Evolutionary conservation across 1,140 invertebrate species (phyloP), one percentile per base, ranked within the genome.

Genomic region (Pseudomyrmex flavicornis): DNA sequence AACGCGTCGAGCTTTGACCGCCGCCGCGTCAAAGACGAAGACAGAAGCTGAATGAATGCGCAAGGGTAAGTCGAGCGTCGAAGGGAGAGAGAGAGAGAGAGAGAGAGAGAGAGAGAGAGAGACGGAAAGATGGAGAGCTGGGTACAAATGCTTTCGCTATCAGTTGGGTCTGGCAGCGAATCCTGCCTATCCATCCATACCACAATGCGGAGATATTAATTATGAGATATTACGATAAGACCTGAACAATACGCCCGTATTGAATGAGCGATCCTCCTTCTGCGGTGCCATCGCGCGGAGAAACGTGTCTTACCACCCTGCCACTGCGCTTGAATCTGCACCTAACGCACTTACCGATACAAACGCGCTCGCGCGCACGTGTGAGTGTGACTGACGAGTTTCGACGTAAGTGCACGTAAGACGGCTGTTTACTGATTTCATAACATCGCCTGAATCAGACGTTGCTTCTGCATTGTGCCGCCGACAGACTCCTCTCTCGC

Each of bases 201-300:
- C 88, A 94, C 94, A 94, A 94, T 94, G 93, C 93, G 84, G 92
- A 91, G 93, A 94, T 94, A 94, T 94, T 94, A 94, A 94, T 94
- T 94, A 94, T 93, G 93, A 94, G 93, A 94, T 94, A 94, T 94
- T 94, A 94, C 92, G 94, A 94, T 94, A 94, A 94, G 94, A 93
- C 89, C 86, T 68, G 93, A 94, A 94, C 94, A 94, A 94, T 94
- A 93, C 93, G 76, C 94, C 93, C 94, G 91, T 94, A 94, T 94
- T 94, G 93, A 94, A 94, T 94, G 91, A 93, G 90, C 92, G 91
- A 93, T 91, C 90, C 92, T 93, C 89, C 91, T 90, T 59, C 82
- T 73, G 77, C 84, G 76, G 61, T 84, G 77, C 82, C 73, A 83
- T 74, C 86, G 82, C 66, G 48, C 69, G 58, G 79, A 85, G 82